A percentile compares a stretch with the other conserved stretches of the same genome.
Conservation (phyloP, 2,113 vertebrate genomes). For the Riparia riparia region DNA sequence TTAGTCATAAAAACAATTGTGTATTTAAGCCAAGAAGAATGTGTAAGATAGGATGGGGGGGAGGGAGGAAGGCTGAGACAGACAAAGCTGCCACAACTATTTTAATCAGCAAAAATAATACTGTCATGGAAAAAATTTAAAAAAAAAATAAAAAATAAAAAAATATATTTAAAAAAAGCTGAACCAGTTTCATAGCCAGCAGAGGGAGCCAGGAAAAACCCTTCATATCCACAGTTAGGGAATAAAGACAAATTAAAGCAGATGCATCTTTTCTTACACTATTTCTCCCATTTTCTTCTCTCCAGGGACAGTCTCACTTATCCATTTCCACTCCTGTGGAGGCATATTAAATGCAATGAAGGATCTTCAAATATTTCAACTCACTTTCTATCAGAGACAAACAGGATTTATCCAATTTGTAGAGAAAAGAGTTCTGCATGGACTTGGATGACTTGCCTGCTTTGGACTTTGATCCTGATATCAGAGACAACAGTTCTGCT, state of each 20-base stretch:
- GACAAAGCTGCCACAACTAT: slow-evolving; percentile 39
- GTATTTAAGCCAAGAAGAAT: slow-evolving; percentile 33
- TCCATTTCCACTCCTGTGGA: not conserved
- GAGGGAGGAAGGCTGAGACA: not conserved
- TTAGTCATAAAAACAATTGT: slow-evolving; percentile 34
- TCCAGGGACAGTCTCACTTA: not conserved
- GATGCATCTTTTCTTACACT: not conserved
- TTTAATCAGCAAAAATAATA: slow-evolving; percentile 60
- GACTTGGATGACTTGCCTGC: not conserved
- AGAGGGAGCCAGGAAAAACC: slow-evolving; percentile 68
- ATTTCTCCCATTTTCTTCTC: not conserved
- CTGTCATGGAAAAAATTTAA: not conserved
- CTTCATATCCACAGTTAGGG: not conserved
- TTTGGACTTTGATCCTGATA: not conserved
- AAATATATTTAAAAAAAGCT: not conserved
- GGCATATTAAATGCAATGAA: not conserved
- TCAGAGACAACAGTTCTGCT: not conserved
- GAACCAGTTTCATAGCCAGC: slow-evolving; percentile 55
- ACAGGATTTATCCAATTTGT: not conserved
- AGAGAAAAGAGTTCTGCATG: not conserved
- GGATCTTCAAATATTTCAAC: not conserved
- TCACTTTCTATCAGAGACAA: not conserved
- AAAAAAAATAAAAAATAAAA: not conserved
- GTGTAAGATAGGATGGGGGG: not conserved
- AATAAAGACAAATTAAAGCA: slow-evolving; percentile 28